A percentile compares a stretch with the other conserved stretches of the same genome.
Conservation (phyloP, 1,140 invertebrate genomes). For the Scaptomyza hsui region DNA sequence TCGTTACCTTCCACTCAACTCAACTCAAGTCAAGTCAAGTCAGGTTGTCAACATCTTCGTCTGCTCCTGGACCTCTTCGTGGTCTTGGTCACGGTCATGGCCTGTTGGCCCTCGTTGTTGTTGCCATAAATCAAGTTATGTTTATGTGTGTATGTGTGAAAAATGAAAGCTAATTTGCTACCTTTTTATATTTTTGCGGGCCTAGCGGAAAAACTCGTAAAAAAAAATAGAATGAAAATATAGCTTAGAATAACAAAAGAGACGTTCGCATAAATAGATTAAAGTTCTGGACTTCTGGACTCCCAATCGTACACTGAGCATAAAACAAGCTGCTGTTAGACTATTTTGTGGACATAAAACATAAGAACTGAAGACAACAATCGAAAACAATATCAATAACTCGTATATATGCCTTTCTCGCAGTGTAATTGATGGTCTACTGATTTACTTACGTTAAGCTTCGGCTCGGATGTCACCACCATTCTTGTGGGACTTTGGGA, state of each 20-base stretch:
- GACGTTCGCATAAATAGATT: slow-evolving; percentile 56
- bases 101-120: neutral
- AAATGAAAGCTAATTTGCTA: slow-evolving; percentile 75
- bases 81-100: slow-evolving; percentile 55
- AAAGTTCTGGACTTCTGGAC: neutral
- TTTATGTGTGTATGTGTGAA: slow-evolving; percentile 62
- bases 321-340: too few relatives aligned
- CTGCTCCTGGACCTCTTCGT: neutral
- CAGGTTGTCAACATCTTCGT: slow-evolving; percentile 30
- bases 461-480: slow-evolving; percentile 80
- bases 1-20: slow-evolving; percentile 20
- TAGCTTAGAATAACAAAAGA: slow-evolving; percentile 32
- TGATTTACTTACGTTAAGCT: slow-evolving; percentile 79
- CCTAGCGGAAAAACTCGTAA: slow-evolving; percentile 26
- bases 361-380: neutral
- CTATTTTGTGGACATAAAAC: too few relatives aligned
- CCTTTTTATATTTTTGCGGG: slow-evolving; percentile 56
- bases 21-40: slow-evolving; percentile 24
- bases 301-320: slow-evolving; percentile 24
- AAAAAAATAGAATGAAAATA: slow-evolving; percentile 5
- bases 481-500: slow-evolving; percentile 52
- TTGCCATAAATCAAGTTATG: slow-evolving; percentile 77
- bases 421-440: slow-evolving; percentile 39
- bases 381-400: neutral
- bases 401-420: slow-evolving; percentile 3